These are phyloP conservation scores for Unio delphinus DNA, from an alignment of 2,888 invertebrate genomes.

Conservation along the genomic window DNA sequence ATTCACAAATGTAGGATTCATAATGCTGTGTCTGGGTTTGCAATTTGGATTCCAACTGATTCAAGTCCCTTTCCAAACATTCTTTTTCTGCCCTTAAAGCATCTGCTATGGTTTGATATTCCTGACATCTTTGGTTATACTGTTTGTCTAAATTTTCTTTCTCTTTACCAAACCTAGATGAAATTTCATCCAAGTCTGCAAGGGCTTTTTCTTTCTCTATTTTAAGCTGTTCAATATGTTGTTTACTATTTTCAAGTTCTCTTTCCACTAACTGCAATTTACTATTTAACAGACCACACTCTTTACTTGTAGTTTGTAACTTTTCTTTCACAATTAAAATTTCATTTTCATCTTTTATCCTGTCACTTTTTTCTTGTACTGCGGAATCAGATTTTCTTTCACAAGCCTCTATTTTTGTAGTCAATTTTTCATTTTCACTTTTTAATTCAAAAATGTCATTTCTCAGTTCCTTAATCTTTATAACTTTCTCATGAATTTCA, in stretches of 20 bases:
- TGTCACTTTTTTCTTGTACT: background rate
- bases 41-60: conserved; percentile 18
- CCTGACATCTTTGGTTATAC: conserved; percentile 6
- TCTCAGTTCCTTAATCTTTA: conserved; percentile 43
- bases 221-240: conserved; percentile 23
- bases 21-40: conserved; percentile 42
- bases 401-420: conserved; percentile 6
- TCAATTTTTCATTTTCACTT: conserved; percentile 28
- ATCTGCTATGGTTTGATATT: background rate
- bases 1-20: conserved; percentile 46
- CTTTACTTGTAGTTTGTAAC: conserved; percentile 3
- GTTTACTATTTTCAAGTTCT: conserved; percentile 33
- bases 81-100: conserved; percentile 4
- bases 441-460: conserved; percentile 25
- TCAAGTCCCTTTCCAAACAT: conserved; percentile 19
- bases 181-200: conserved; percentile 8
- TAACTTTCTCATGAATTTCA: conserved; percentile 36
- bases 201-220: conserved; percentile 7
- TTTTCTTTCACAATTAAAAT: conserved; percentile 14
- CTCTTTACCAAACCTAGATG: background rate
- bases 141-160: conserved; percentile 9
- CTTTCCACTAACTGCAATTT: conserved; percentile 25
- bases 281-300: conserved; percentile 3
- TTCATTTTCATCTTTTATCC: conserved; percentile 3
- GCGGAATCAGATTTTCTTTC: conserved; percentile 1